Percentiles rank a stretch among this genome's conserved stretches.
Evolutionary conservation across 2,113 vertebrate species (phyloP).

Genomic region (Lynx canadensis): DNA sequence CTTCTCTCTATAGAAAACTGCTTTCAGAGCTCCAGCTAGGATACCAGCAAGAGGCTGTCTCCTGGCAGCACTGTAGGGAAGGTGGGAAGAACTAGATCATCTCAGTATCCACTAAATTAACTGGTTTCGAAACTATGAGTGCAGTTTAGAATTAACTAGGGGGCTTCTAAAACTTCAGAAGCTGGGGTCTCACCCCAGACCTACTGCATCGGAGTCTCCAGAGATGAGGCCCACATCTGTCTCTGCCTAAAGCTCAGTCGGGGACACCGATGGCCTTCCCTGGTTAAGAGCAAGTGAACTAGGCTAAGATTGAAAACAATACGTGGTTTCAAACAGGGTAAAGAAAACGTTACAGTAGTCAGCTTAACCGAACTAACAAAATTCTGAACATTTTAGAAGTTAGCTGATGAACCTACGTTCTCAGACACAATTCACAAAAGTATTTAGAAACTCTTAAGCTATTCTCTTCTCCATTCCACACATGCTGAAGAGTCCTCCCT

Average conservation of each 20-base stretch:
- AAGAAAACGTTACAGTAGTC: background rate
- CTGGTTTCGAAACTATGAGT: background rate
- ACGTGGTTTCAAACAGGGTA: background rate
- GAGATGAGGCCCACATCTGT: background rate
- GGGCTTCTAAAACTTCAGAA: background rate
- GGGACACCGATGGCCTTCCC: background rate
- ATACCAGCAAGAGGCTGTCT: background rate
- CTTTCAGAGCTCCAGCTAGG: background rate
- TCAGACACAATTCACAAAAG: background rate
- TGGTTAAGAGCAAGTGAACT: background rate
- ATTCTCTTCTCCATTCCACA: background rate
- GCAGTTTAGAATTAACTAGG: background rate
- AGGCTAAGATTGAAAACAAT: background rate
- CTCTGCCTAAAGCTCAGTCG: background rate
- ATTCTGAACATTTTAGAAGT: constrained; percentile 13
- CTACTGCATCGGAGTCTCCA: background rate
- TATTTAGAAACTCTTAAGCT: background rate
- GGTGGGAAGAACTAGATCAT: background rate
- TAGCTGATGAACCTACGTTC: background rate
- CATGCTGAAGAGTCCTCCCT: background rate
- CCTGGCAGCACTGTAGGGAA: background rate
- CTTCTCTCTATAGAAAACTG: background rate
- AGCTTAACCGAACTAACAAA: background rate
- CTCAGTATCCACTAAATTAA: background rate
- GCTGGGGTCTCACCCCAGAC: background rate